Evolutionary conservation across 2,113 vertebrate species (phyloP).

Genomic region (Corythornis madagascariensis): DNA sequence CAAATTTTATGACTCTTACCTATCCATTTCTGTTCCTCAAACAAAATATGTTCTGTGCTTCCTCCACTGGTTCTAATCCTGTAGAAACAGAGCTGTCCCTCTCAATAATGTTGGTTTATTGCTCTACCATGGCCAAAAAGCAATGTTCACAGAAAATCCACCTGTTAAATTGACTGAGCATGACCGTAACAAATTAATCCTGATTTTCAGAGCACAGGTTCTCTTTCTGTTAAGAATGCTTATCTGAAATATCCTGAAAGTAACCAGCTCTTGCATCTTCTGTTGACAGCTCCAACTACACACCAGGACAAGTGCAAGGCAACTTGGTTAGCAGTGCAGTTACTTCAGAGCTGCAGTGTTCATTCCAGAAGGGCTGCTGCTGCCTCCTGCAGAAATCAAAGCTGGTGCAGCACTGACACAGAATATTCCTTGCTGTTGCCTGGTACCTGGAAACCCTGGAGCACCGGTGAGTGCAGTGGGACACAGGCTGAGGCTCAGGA

Average conservation of each 20-base stretch:
- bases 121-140: neutral
- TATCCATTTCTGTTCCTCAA: neutral
- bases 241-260: neutral
- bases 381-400: neutral
- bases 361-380: neutral
- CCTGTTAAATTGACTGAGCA: neutral
- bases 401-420: fast-evolving
- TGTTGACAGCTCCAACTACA: neutral
- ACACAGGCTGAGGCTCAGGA: neutral
- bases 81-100: neutral
- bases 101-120: neutral
- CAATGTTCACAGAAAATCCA: neutral
- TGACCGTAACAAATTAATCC: neutral
- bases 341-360: neutral
- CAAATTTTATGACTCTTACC: neutral
- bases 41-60: neutral
- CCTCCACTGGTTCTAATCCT: neutral
- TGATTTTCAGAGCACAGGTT: neutral
- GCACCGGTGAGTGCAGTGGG: neutral
- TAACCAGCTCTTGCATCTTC: neutral
- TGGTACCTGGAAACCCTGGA: neutral
- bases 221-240: neutral
- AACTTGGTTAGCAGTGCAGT: neutral
- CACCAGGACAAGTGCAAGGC: neutral
- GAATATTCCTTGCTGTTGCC: neutral